These are phyloP conservation scores for Cerceris ruficornis DNA, from an alignment of 2,888 invertebrate species.

Conservation along the genomic window DNA sequence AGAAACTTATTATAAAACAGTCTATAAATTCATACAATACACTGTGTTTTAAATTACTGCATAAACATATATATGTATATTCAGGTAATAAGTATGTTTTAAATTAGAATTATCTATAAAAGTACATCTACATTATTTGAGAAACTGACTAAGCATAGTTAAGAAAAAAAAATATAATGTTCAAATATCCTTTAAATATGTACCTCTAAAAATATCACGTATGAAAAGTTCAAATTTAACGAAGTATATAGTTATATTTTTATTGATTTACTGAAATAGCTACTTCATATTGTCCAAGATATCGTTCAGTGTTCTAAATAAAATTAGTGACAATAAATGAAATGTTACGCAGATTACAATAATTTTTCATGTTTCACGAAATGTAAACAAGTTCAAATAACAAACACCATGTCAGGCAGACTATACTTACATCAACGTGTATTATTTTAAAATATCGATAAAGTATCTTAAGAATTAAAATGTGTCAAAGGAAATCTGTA, in stretches of 20 bases:
- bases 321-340: slow-evolving; percentile 36
- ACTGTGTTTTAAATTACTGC: slow-evolving; percentile 45
- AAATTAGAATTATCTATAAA: slow-evolving; percentile 8
- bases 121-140: slow-evolving; percentile 1
- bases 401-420: slow-evolving; percentile 5
- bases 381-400: not conserved
- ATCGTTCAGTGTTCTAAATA: slow-evolving; percentile 19
- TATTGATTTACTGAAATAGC: slow-evolving; percentile 11
- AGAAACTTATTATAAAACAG: slow-evolving; percentile 9
- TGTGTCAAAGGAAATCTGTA: not conserved
- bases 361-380: not conserved
- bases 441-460: not conserved
- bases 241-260: slow-evolving; percentile 13
- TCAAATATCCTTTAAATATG: not conserved
- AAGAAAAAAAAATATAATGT: not conserved
- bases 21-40: slow-evolving; percentile 29
- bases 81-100: slow-evolving; percentile 24
- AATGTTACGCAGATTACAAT: not conserved
- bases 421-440: slow-evolving; percentile 4
- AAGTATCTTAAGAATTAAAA: not conserved
- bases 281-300: slow-evolving; percentile 11
- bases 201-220: not conserved
- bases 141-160: not conserved
- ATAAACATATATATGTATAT: slow-evolving; percentile 35
- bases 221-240: slow-evolving; percentile 17